These are phyloP conservation scores for Globodera ellingtonae DNA, from an alignment of 1,140 invertebrate genomes.

Conservation along the genomic window DNA sequence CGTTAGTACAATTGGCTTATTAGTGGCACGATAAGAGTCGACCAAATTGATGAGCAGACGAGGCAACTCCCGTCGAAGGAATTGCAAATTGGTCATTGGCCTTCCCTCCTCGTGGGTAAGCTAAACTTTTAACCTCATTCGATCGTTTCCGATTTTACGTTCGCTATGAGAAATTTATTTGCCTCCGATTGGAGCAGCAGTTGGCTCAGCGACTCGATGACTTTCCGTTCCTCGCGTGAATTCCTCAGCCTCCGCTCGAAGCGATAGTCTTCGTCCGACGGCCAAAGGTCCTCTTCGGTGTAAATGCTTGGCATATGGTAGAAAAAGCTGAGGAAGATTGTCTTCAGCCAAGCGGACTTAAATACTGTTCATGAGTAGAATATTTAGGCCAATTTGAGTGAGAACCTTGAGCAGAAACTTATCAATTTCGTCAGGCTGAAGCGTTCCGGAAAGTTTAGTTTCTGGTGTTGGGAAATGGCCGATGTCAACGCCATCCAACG, in stretches of 20 bases:
- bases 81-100: background rate
- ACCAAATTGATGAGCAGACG: slow-evolving; percentile 29
- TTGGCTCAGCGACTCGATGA: slow-evolving; percentile 31
- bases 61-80: slow-evolving; percentile 41
- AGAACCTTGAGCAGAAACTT: background rate
- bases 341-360: slow-evolving; percentile 9
- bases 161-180: slow-evolving; percentile 1
- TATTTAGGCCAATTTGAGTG: background rate
- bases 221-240: slow-evolving; percentile 29
- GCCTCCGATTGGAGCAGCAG: slow-evolving; percentile 37
- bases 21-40: slow-evolving; percentile 31
- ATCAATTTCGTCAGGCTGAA: slow-evolving; percentile 13
- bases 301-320: slow-evolving; percentile 39
- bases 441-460: background rate
- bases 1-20: slow-evolving; percentile 39
- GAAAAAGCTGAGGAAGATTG: background rate
- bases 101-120: background rate
- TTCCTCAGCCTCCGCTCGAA: slow-evolving; percentile 20
- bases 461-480: background rate
- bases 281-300: slow-evolving; percentile 46
- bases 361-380: background rate
- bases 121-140: background rate
- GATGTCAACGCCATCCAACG: slow-evolving; percentile 18
- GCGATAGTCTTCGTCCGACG: slow-evolving; percentile 30
- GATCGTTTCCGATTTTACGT: background rate